Base-by-base conservation (phyloP, 2,888 invertebrate genomes). In the Fissipunctia ypsillon region DNA sequence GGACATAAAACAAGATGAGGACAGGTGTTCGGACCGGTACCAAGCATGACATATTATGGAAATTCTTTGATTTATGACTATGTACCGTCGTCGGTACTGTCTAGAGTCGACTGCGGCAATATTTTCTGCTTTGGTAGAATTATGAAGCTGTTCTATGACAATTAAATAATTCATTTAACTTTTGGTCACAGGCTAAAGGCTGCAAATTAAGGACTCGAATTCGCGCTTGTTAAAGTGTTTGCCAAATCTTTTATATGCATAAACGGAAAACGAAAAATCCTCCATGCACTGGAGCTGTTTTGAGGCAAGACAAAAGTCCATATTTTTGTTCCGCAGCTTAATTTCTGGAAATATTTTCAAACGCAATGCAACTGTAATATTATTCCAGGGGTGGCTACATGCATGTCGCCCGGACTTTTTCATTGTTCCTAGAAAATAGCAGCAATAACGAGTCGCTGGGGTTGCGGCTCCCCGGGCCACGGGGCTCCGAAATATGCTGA, bases 381-480 rank as follows among this genome's bases (percentile, higher is more conserved):
- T 84, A 83, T 77, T 77, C 76, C 59, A 61, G 35, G 75, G 84
- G 69, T 65, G 69, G 60, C 31, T 75, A 74, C 76, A 83, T 78
- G 68, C 73, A 81, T 76, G 77, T 70, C 73, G 78, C 66, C 77
- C 78, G 80, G 82, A 80, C 76, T 83, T 81, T 87, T 83, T 84
- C 87, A 85, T 88, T 88, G 85, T 88, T 84, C 73, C 80, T 78
- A 72, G 78, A 83, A 84, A 84, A 81, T 84, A 70, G 76, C 75
- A 70, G 76, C 66, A 64, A 70, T 87, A 88, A 86, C 86, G 85
- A 88, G 85, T 81, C 78, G 75, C 74, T 72, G 80, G 85, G 78
- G 79, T 86, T 76, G 74, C 54, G 68, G 71, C 63, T 75, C 76
- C 77, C 81, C 60, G 67, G 70, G 73, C 73, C 74, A 78, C 28